phyloP scores from a whole-genome alignment of 2,888 invertebrate genomes.

The Anorthoa munda region DNA sequence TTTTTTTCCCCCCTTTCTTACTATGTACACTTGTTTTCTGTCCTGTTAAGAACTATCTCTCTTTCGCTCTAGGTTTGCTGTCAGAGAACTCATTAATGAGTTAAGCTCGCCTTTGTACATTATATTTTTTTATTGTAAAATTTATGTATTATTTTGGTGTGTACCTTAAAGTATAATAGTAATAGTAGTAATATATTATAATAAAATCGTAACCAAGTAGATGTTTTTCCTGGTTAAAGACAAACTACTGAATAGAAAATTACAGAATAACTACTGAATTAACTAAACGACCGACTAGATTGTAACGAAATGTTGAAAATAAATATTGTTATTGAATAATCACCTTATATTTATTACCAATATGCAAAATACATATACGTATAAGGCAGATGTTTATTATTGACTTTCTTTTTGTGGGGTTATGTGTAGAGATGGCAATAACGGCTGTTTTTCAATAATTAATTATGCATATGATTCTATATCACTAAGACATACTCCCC shows the following conservation, averaged over 20 bases:
- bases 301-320: slow-evolving; percentile 33
- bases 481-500: slow-evolving; percentile 38
- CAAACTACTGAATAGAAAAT: slow-evolving; percentile 26
- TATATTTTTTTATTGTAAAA: slow-evolving; percentile 20
- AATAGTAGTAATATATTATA: slow-evolving; percentile 23
- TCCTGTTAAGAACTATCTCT: slow-evolving; percentile 18
- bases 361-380: slow-evolving; percentile 9
- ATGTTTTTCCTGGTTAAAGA: slow-evolving; percentile 31
- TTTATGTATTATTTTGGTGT: slow-evolving; percentile 20
- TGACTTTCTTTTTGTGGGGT: slow-evolving; percentile 21
- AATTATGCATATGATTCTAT: slow-evolving; percentile 32
- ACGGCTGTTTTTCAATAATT: slow-evolving; percentile 28
- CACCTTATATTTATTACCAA: slow-evolving; percentile 26
- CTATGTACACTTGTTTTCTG: slow-evolving; percentile 18
- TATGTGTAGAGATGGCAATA: slow-evolving; percentile 30
- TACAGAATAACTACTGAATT: slow-evolving; percentile 32
- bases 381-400: slow-evolving; percentile 18
- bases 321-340: slow-evolving; percentile 36
- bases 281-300: slow-evolving; percentile 31
- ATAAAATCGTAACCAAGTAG: slow-evolving; percentile 26
- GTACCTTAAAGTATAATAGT: slow-evolving; percentile 20
- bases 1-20: slow-evolving; percentile 16
- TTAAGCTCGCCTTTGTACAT: slow-evolving; percentile 20
- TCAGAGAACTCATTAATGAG: background rate
- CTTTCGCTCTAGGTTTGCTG: slow-evolving; percentile 16